Conservation (phyloP, 2,797 vertebrate genomes). For the Urocyon cinereoargenteus region DNA sequence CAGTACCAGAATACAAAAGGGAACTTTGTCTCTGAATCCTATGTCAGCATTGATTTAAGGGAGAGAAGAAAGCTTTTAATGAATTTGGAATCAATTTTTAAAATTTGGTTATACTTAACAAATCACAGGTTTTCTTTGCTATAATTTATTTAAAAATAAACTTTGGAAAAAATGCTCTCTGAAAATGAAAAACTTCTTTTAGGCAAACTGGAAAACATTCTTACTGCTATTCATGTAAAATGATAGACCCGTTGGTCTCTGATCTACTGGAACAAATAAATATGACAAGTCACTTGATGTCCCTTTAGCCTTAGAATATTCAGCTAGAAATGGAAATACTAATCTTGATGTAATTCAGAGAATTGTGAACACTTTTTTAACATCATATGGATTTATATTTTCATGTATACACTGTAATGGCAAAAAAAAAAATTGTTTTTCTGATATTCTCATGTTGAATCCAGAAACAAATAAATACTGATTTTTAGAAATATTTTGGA, state of each 20-base stretch:
- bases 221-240: not conserved
- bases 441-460: not conserved
- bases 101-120: not conserved
- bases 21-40: not conserved
- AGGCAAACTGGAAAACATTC: not conserved
- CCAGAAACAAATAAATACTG: not conserved
- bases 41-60: not conserved
- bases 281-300: not conserved
- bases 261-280: constrained; percentile 1
- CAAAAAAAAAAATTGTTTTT: not conserved
- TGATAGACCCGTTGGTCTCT: not conserved
- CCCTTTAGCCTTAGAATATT: not conserved
- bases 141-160: constrained; percentile 34
- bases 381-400: not conserved
- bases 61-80: not conserved
- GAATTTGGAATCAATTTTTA: not conserved
- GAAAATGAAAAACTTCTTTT: constrained; percentile 2
- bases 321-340: not conserved
- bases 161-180: not conserved
- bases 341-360: constrained; percentile 23
- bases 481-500: not conserved
- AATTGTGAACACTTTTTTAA: not conserved
- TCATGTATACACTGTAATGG: not conserved
- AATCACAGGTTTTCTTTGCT: not conserved
- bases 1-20: not conserved